These are phyloP conservation scores for Phyllostomus discolor DNA, from an alignment of 2,113 vertebrate genomes.

Conservation along the genomic window DNA sequence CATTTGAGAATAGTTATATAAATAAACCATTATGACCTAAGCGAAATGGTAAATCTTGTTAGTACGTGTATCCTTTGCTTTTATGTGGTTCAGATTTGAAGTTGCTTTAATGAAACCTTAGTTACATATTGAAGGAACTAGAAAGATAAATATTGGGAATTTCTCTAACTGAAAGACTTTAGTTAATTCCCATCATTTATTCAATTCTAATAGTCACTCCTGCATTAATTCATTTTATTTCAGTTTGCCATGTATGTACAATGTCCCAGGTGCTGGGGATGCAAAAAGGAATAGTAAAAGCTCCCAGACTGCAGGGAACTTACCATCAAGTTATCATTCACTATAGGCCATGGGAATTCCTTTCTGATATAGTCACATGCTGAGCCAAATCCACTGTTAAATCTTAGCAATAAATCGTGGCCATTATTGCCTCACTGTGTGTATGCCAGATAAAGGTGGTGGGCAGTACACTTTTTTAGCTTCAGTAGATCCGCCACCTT, in stretches of 20 bases:
- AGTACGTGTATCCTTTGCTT: neutral
- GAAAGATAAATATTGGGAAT: conserved; percentile 10
- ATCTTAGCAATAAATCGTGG: neutral
- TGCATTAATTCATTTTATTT: neutral
- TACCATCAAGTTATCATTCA: neutral
- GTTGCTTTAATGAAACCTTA: conserved; percentile 34
- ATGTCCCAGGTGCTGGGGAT: neutral
- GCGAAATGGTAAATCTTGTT: conserved; percentile 21
- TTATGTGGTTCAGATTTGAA: neutral
- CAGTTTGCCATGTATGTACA: neutral
- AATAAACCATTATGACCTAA: conserved; percentile 18
- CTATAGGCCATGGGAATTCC: neutral
- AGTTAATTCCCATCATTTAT: neutral
- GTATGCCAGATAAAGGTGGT: neutral
- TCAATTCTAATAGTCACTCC: neutral
- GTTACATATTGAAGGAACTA: neutral
- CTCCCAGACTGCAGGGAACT: neutral
- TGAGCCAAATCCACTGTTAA: neutral
- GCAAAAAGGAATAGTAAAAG: neutral
- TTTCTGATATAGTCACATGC: neutral
- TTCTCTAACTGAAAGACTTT: neutral
- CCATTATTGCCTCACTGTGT: neutral
- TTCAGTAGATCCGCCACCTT: conserved; percentile 3
- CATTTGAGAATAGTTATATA: conserved; percentile 23
- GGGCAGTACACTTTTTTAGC: neutral